Percentiles rank a stretch among this genome's conserved stretches.
These are phyloP conservation scores for Metalampra italica DNA, from an alignment of 2,888 invertebrate species.

Conservation along the genomic window DNA sequence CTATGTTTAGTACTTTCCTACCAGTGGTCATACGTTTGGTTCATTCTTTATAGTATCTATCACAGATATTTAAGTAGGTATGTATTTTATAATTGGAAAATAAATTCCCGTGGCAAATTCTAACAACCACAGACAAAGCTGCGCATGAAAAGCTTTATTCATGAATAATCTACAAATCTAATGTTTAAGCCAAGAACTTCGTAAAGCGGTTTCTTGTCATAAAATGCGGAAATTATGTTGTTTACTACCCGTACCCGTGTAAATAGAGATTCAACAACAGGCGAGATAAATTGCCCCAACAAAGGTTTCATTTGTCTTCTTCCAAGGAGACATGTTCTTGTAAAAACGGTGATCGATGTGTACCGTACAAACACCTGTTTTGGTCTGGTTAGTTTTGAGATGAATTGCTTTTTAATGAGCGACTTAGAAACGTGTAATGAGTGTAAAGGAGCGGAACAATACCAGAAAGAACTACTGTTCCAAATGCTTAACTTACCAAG, in stretches of 20 bases:
- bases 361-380: conserved; percentile 55
- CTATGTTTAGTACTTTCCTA: no score
- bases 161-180: no score
- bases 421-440: neutral
- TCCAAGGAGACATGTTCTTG: conserved; percentile 25
- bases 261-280: conserved; percentile 10
- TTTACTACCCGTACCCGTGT: conserved; percentile 7
- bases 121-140: no score
- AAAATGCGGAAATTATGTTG: conserved; percentile 20
- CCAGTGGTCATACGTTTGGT: no score
- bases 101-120: no score
- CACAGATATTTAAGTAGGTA: no score
- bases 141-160: no score
- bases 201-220: neutral
- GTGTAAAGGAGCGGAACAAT: no score
- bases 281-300: conserved; percentile 27
- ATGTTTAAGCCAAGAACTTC: neutral
- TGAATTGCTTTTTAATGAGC: conserved; percentile 10
- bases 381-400: conserved; percentile 23
- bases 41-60: no score
- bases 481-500: no score
- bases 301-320: conserved; percentile 54
- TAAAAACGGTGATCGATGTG: conserved; percentile 62
- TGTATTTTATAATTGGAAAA: no score
- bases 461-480: no score